Evolutionary conservation across 2,888 invertebrate genomes (phyloP), one percentile per base, ranked within the genome.

Genomic region (Eulithis prunata): DNA sequence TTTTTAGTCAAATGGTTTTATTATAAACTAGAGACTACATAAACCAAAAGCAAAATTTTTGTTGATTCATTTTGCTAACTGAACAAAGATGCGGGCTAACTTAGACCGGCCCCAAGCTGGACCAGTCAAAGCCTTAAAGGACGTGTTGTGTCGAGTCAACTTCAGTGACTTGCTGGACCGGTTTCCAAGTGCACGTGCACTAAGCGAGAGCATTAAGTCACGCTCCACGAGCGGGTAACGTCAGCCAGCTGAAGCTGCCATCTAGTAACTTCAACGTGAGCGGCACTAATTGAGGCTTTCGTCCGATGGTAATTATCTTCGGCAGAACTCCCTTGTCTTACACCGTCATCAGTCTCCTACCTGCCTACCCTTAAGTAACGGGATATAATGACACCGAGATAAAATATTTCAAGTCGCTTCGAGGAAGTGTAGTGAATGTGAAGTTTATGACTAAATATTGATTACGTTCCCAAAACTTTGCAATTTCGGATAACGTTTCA

Each of bases 141-240:
- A 60, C 63, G 59, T 52, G 54, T 56, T 52, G 54, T 59, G 61
- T 57, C 49, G 49, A 41, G 55, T 45, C 58, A 41, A 47, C 63
- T 52, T 21, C 60, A 41, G 59, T 46, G 51, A 61, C 60, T 64
- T 64, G 69, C 69, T 64, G 14, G 72, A 85, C 85, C 82, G 85
- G 85, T 85, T 84, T 43, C 60, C 46, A 56, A 70, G 71, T 79
- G 78, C 83, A 79, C 79, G 80, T 79, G 80, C 74, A 76, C 75
- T 63, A 55, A 65, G 58, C 58, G 68, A 57, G 62, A 43, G 67
- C 66, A 66, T 73, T 71, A 74, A 78, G 76, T 69, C 71, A 77
- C 65, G 64, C 69, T 63, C 71, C 64, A 52, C 57, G 60, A 67
- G 71, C 76, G 72, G 69, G 43, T 54, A 52, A 53, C 38, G 62